Evolutionary conservation across 1,140 invertebrate species (phyloP).

Genomic region (Amyelois transitella): DNA sequence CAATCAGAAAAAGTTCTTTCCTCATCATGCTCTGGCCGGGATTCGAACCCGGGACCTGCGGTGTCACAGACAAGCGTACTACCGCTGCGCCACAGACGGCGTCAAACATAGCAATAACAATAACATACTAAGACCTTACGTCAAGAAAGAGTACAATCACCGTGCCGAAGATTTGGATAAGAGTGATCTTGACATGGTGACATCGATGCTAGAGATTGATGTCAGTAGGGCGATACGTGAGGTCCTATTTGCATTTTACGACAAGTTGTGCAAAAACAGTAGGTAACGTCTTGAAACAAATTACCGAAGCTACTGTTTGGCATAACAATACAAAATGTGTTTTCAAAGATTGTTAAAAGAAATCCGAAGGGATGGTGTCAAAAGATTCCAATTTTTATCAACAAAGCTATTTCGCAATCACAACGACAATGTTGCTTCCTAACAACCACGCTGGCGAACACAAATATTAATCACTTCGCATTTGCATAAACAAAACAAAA

Average conservation of each 20-base stretch:
- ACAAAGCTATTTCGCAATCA: neutral
- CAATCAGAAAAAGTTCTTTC: no score
- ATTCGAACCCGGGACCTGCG: no score
- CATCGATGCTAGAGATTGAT: constrained; percentile 17
- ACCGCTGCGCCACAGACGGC: no score
- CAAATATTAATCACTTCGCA: constrained; percentile 11
- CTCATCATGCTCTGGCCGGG: no score
- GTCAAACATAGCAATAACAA: no score
- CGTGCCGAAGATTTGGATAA: constrained; percentile 9
- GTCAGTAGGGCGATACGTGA: constrained; percentile 31
- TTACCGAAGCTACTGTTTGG: neutral
- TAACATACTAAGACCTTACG: no score
- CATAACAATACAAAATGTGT: neutral
- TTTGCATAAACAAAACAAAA: constrained; percentile 19
- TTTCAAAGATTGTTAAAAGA: neutral
- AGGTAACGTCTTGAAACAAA: constrained; percentile 9
- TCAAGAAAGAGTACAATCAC: neutral
- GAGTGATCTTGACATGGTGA: constrained; percentile 28
- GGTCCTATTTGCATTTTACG: constrained; percentile 33
- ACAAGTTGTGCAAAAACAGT: constrained; percentile 26
- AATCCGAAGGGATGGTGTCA: neutral
- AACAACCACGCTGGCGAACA: constrained; percentile 3
- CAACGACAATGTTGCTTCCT: neutral
- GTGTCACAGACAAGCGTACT: no score
- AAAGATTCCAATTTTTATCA: no score